Evolutionary conservation across 23 tunicate genomes (phyloP).

Genomic region (Ciona savignyi): DNA sequence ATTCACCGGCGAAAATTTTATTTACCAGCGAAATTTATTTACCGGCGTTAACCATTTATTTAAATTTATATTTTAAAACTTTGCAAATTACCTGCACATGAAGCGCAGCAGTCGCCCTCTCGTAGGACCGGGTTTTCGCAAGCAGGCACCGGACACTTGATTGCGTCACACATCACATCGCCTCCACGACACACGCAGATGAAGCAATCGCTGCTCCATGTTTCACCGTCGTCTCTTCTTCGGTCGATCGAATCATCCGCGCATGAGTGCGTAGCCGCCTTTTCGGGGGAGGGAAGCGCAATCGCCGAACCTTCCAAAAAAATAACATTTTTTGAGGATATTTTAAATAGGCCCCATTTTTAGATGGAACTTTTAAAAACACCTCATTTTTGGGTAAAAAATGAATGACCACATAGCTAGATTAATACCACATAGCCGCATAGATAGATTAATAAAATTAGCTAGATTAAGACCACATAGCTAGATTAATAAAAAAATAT

Average conservation of each 20-base stretch:
- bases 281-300: neutral
- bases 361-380: too few relatives aligned
- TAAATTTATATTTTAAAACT: too few relatives aligned
- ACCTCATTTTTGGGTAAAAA: too few relatives aligned
- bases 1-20: too few relatives aligned
- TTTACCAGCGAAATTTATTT: neutral
- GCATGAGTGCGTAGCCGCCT: neutral
- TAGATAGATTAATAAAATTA: too few relatives aligned
- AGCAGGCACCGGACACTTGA: slow-evolving; percentile 52
- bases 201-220: slow-evolving; percentile 57
- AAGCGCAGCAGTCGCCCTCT: slow-evolving; percentile 38
- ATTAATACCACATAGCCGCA: too few relatives aligned
- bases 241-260: slow-evolving; percentile 11
- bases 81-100: slow-evolving; percentile 54
- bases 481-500: too few relatives aligned
- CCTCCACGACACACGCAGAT: slow-evolving; percentile 69
- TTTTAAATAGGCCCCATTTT: too few relatives aligned
- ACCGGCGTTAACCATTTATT: neutral
- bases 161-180: slow-evolving; percentile 59
- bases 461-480: too few relatives aligned
- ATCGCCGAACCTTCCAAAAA: neutral
- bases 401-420: too few relatives aligned
- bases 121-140: slow-evolving; percentile 48
- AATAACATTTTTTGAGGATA: too few relatives aligned
- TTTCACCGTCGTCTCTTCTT: slow-evolving; percentile 68